Evolutionary conservation across 2,888 invertebrate species (phyloP), one percentile per base, ranked within the genome.

Genomic region (Oligia strigilis): DNA sequence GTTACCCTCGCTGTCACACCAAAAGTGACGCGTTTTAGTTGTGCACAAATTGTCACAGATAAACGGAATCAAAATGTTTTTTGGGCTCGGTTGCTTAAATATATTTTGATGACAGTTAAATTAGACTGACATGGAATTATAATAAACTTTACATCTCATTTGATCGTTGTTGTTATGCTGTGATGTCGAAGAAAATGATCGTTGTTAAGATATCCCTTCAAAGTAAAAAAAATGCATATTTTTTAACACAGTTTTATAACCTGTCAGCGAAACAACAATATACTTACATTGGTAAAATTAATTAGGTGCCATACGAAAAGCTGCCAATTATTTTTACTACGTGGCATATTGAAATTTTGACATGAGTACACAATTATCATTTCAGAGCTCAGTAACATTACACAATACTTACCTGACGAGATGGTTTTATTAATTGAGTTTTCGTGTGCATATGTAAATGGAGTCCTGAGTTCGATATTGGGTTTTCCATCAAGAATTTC

Each of bases 311-410:
- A 70, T 58, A 43, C 8, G 43, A 72, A 69, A 78, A 62, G 43
- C 66, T 80, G 81, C 84, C 86, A 90, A 91, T 91, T 91, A 90
- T 87, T 89, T 90, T 86, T 77, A 82, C 83, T 85, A 88, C 40
- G 40, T 77, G 80, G 80, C 81, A 81, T 77, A 87, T 87, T 70
- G 52, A 49, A 82, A 82, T 66, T 75, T 67, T 72, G 52, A 36
- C 52, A 60, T 8, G 71, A 72, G 55, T 60, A 74, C n/a, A 43
- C 71, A 29, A 29, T 29, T 60, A n/a, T 29, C 62, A 62, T 29
- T 62, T 64, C 36, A 64, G 8, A 64, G 17, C 6, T 64, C 36
- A 64, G 64, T 36, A 36, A 36, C 17, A 17, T 8, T 17, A 8
- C 14, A 17, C 14, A 36, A 29, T 29, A 17, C 62, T 62, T 64